Percentiles rank a stretch among this genome's conserved stretches.
These are phyloP conservation scores for Luffia ferchaultella DNA, from an alignment of 2,888 invertebrate species.

Conservation along the genomic window DNA sequence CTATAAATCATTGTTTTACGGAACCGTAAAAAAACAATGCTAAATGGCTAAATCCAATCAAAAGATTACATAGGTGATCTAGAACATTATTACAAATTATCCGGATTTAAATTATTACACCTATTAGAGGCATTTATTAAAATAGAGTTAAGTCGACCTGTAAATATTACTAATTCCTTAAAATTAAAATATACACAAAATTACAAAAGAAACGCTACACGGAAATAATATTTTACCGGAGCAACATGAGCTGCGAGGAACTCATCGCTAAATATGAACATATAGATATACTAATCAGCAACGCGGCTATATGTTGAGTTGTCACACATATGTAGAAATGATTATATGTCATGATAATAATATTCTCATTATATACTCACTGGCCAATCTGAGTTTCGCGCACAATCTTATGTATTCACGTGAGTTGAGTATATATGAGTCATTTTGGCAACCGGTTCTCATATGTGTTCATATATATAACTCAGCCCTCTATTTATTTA, in stretches of 20 bases:
- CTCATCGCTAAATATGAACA: background rate
- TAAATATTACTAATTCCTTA: too few relatives aligned
- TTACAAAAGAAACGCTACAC: background rate
- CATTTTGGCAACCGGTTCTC: slow-evolving; percentile 51
- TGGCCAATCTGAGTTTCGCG: slow-evolving; percentile 10
- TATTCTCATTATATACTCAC: slow-evolving; percentile 3
- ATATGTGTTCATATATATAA: slow-evolving; percentile 31
- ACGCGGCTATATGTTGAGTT: background rate
- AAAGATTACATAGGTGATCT: too few relatives aligned
- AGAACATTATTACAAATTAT: too few relatives aligned
- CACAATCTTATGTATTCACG: slow-evolving; percentile 2
- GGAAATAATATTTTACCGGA: slow-evolving; percentile 2
- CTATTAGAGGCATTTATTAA: too few relatives aligned
- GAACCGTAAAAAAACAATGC: too few relatives aligned
- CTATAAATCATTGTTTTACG: too few relatives aligned
- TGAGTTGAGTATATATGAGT: slow-evolving; percentile 23
- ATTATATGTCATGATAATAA: background rate
- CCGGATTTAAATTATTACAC: too few relatives aligned
- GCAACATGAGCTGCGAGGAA: slow-evolving; percentile 2
- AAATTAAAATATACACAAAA: background rate
- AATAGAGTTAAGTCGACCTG: too few relatives aligned
- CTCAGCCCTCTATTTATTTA: too few relatives aligned
- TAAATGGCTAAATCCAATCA: too few relatives aligned
- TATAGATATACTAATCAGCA: background rate
- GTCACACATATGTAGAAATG: background rate